Percentiles rank a stretch among this genome's conserved stretches.
Conservation (phyloP, 2,113 vertebrate species). For the Hemiscyllium ocellatum region DNA sequence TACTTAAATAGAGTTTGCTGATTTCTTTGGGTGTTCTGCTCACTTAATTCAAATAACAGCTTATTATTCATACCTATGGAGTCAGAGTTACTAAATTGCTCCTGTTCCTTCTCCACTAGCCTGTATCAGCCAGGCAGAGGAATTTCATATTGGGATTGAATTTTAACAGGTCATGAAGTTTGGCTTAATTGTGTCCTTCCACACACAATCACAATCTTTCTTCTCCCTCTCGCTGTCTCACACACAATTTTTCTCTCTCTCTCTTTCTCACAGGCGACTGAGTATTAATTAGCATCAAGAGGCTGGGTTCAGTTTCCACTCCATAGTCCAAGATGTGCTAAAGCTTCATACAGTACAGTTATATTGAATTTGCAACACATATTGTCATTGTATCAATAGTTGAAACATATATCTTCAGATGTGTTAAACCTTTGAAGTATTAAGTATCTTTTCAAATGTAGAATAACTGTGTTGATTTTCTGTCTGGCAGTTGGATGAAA, state of each 20-base stretch:
- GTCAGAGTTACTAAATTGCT: not conserved
- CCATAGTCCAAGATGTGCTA: not conserved
- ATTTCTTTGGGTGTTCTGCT: not conserved
- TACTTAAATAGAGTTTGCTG: not conserved
- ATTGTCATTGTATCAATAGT: not conserved
- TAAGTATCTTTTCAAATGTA: not conserved
- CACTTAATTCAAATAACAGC: not conserved
- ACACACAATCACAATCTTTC: too few relatives aligned
- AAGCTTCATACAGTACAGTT: not conserved
- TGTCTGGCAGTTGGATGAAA: not conserved
- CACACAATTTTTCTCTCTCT: not conserved
- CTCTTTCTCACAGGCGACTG: not conserved
- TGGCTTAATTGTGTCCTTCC: not conserved
- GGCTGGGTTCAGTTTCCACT: not conserved
- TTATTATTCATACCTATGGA: not conserved
- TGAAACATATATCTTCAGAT: not conserved
- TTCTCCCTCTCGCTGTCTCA: too few relatives aligned
- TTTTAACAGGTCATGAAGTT: not conserved
- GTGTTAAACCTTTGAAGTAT: not conserved
- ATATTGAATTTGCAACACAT: not conserved
- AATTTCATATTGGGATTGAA: not conserved
- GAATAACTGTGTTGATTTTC: not conserved
- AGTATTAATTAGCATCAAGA: not conserved
- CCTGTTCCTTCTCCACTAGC: not conserved
- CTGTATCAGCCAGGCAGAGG: not conserved